Percentiles rank a stretch among this genome's conserved stretches.
Evolutionary conservation across 2,888 invertebrate species (phyloP).

Genomic region (Apotomis betuletana): DNA sequence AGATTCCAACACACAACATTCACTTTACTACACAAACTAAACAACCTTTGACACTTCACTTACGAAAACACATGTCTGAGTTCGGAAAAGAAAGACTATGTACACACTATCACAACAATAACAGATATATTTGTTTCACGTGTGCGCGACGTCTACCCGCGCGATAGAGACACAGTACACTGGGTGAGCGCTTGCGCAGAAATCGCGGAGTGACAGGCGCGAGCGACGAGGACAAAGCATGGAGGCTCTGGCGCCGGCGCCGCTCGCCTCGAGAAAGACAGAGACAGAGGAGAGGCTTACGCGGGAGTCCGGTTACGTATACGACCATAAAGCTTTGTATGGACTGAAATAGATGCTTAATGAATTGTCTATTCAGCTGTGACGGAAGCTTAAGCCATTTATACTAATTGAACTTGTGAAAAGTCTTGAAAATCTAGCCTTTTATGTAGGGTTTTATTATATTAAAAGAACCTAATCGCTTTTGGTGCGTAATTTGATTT

Average conservation of each 20-base stretch:
- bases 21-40: slow-evolving; percentile 66
- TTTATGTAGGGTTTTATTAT: background rate
- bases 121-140: slow-evolving; percentile 30
- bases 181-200: slow-evolving; percentile 61
- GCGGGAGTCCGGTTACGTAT: slow-evolving; percentile 78
- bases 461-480: background rate
- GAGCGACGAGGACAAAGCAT: slow-evolving; percentile 67
- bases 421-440: slow-evolving; percentile 6
- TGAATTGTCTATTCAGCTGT: slow-evolving; percentile 26
- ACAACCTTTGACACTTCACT: slow-evolving; percentile 71
- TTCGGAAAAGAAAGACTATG: background rate
- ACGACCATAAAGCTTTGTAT: slow-evolving; percentile 67
- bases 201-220: slow-evolving; percentile 67
- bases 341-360: slow-evolving; percentile 43
- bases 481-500: background rate
- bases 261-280: slow-evolving; percentile 56
- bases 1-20: slow-evolving; percentile 61
- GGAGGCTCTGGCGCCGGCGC: slow-evolving; percentile 72
- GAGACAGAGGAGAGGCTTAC: slow-evolving; percentile 68
- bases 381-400: slow-evolving; percentile 28
- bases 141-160: slow-evolving; percentile 62
- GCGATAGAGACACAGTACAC: slow-evolving; percentile 68
- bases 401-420: slow-evolving; percentile 10
- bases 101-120: slow-evolving; percentile 30
- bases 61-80: slow-evolving; percentile 36